Evolutionary conservation across 1,140 invertebrate genomes (phyloP), one percentile per base, ranked within the genome.

Genomic region (Cotesia typhae): DNA sequence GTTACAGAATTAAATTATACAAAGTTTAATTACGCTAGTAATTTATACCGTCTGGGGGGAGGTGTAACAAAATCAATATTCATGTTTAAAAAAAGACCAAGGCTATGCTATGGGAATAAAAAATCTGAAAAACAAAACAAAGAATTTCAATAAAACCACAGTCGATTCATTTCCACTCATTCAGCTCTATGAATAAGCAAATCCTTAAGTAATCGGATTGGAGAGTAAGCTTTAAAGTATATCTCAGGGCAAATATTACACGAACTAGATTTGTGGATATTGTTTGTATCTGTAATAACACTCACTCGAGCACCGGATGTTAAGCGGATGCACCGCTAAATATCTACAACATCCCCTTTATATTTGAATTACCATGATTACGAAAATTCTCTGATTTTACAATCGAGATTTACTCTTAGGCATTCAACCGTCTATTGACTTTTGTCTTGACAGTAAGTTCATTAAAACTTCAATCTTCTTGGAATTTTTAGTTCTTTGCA

Each of bases 101-200:
- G 41, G 9, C 20, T 36, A 7, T 5, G 7, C 9, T 4, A 28
- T 28, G 14, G 57, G 20, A 20, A 59, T 59, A 20, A 17, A 59
- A 59, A 28, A 28, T 28, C 3, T 17, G 28, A 9, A 9, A 59
- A 3, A 12, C 20, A 59, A 28, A 20, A 6, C 0, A 59, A 17
- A 20, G 20, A 28, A 20, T 59, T 65, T 67, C 66, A 74, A 78
- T n/a, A 53, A 38, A 64, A 66, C 67, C 53, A 10, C 67, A 65
- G 70, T 38, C 14, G 28, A 28, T 61, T 61, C 35, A 12, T 10
- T 55, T 10, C 57, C 20, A 17, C 65, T 3, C 61, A 71, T 71
- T 61, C 55, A 74, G 74, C 35, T 76, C 74, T 75, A 73, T 73
- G 67, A 73, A 76, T 74, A 74, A 76, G 75, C 67, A 68, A 72